Percentiles rank a stretch among this genome's conserved stretches.
Evolutionary conservation across 2,797 vertebrate genomes (phyloP).

Genomic region (Trichosurus vulpecula): DNA sequence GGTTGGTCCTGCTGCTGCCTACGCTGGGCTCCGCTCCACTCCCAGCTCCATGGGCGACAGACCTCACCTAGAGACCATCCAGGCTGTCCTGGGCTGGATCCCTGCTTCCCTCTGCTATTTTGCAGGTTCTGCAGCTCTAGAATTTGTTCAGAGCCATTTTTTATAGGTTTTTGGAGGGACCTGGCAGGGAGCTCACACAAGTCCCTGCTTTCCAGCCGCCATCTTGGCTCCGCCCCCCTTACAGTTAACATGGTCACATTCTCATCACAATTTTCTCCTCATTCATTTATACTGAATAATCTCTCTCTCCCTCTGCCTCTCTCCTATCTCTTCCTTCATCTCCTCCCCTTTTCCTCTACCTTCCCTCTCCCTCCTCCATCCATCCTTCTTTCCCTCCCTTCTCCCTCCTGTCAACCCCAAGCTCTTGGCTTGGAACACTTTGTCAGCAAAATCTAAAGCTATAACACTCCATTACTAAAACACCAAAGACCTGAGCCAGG

Average conservation of each 20-base stretch:
- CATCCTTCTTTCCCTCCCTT: background rate
- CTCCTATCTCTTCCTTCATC: background rate
- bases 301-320: background rate
- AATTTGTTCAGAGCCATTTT: too few relatives aligned
- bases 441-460: background rate
- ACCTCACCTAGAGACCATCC: too few relatives aligned
- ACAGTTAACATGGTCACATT: background rate
- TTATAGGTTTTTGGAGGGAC: too few relatives aligned
- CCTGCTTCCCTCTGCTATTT: too few relatives aligned
- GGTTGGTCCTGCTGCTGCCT: too few relatives aligned
- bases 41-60: too few relatives aligned
- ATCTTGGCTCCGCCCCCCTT: too few relatives aligned
- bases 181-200: too few relatives aligned
- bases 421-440: background rate
- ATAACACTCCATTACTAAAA: background rate
- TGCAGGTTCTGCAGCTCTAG: too few relatives aligned
- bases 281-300: background rate
- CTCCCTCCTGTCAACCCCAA: background rate
- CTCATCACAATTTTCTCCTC: background rate
- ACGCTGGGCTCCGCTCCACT: too few relatives aligned
- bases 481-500: background rate
- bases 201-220: too few relatives aligned
- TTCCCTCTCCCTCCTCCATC: background rate
- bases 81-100: too few relatives aligned
- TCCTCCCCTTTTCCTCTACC: background rate